Evolutionary conservation across 2,797 vertebrate genomes (phyloP).

Genomic region (Echeneis naucrates): DNA sequence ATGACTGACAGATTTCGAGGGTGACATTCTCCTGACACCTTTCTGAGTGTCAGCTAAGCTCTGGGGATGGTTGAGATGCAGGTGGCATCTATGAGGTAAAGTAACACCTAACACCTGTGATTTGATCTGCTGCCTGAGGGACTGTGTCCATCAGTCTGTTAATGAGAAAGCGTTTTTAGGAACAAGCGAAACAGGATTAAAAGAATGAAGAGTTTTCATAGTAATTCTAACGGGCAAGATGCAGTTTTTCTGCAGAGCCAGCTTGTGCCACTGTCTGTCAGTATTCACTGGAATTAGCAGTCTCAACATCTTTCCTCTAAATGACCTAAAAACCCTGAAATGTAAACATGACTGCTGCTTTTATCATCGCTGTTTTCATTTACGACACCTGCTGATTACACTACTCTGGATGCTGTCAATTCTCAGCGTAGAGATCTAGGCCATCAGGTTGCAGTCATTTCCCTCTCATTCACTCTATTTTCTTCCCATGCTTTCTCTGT

Average conservation of each 20-base stretch:
- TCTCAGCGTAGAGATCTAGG: constrained; percentile 45
- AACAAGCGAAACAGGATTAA: not conserved
- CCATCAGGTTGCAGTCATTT: constrained; percentile 53
- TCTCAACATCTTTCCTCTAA: not conserved
- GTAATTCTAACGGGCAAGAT: too few species aligned
- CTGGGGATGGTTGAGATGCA: not conserved
- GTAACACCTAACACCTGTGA: not conserved
- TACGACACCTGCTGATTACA: not conserved
- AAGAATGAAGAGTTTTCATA: not conserved
- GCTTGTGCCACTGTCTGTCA: too few species aligned
- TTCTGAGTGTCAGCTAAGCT: too few species aligned
- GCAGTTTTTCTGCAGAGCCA: not conserved
- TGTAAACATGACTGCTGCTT: not conserved
- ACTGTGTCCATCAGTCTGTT: too few species aligned
- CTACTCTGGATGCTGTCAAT: constrained; percentile 16
- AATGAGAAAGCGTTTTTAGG: too few species aligned
- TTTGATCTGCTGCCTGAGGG: not conserved
- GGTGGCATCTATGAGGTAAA: not conserved
- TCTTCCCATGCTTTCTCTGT: constrained; percentile 13
- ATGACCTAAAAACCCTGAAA: not conserved
- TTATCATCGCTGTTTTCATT: not conserved
- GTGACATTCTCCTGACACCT: too few species aligned
- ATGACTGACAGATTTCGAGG: constrained; percentile 13
- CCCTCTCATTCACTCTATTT: constrained; percentile 38
- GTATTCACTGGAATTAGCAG: too few species aligned